Evolutionary conservation across 2,113 vertebrate species (phyloP).

Genomic region (Trochalopteron elliotii): DNA sequence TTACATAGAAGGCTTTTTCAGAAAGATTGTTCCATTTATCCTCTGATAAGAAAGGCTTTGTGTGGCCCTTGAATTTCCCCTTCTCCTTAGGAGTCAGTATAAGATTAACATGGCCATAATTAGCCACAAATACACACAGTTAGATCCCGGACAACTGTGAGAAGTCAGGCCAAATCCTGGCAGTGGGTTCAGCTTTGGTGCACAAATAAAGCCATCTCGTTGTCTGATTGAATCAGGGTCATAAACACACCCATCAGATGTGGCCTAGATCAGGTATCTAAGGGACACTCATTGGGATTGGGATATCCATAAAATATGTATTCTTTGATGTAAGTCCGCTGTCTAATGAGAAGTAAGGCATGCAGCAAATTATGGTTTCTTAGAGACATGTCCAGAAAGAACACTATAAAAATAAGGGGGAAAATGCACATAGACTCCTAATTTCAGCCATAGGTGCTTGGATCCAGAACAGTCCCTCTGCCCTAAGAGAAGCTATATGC

Average conservation of each 20-base stretch:
- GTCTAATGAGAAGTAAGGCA: constrained; percentile 5
- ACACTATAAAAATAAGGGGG: neutral
- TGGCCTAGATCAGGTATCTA: constrained; percentile 41
- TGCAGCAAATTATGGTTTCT: neutral
- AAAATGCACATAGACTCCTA: neutral
- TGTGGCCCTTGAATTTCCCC: neutral
- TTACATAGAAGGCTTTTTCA: neutral
- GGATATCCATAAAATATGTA: constrained; percentile 17
- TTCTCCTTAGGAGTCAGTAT: neutral
- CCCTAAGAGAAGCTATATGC: neutral
- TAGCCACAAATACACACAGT: neutral
- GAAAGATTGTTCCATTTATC: neutral
- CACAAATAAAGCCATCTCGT: constrained; percentile 50
- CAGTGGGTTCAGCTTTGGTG: constrained; percentile 22
- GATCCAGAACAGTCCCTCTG: neutral
- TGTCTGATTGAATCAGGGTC: constrained; percentile 59
- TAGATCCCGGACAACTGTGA: neutral
- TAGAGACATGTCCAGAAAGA: constrained; percentile 17
- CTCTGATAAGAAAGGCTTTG: neutral
- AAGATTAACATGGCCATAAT: neutral
- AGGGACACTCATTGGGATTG: neutral
- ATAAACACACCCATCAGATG: constrained; percentile 27
- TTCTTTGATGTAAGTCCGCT: constrained; percentile 22
- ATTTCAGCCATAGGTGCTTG: constrained; percentile 11
- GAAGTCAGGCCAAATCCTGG: constrained; percentile 1